Conservation (phyloP, 2,888 invertebrate genomes). For the Acanthosepion esculentum region DNA sequence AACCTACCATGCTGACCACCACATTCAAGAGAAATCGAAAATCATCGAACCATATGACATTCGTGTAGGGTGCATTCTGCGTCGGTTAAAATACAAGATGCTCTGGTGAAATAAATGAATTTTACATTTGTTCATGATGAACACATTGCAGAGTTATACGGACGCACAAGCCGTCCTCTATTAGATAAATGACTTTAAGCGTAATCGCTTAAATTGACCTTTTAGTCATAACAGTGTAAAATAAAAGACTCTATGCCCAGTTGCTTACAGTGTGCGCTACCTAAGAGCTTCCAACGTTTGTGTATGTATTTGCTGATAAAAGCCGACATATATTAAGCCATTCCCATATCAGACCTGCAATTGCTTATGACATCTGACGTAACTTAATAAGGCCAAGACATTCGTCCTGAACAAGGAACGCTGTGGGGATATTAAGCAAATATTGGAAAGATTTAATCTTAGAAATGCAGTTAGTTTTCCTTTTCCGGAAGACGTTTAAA, state of each 20-base stretch:
- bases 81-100: too few relatives aligned
- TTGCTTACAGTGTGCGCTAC: neutral
- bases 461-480: neutral
- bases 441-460: slow-evolving; percentile 1
- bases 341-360: neutral
- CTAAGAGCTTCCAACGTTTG: neutral
- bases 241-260: neutral
- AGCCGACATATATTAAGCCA: neutral
- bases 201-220: neutral
- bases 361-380: neutral
- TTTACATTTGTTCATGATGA: neutral
- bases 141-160: neutral
- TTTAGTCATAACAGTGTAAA: neutral
- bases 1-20: too few relatives aligned
- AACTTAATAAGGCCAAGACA: slow-evolving; percentile 4
- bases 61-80: too few relatives aligned
- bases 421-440: neutral
- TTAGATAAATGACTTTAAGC: neutral
- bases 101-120: too few relatives aligned
- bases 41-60: too few relatives aligned
- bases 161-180: neutral
- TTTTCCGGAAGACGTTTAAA: neutral
- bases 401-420: neutral
- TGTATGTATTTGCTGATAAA: neutral
- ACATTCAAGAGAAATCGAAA: too few relatives aligned